Evolutionary conservation across 1,140 invertebrate genomes (phyloP), one percentile per base, ranked within the genome.

Genomic region (Bombus superbus): DNA sequence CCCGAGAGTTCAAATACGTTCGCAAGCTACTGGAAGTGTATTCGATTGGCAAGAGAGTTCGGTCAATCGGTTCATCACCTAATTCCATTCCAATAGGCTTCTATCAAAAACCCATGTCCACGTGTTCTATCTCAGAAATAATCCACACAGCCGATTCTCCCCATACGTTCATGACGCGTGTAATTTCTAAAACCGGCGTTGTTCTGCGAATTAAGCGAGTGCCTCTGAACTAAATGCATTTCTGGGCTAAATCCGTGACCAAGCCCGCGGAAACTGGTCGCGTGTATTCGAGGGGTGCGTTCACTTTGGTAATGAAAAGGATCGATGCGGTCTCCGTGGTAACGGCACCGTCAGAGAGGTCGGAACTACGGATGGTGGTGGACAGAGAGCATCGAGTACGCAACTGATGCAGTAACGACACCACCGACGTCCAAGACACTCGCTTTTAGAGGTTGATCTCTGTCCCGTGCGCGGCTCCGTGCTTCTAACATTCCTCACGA

Each of bases 281-380:
- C 44, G 42, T 35, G 40, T n/a, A 82, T 74, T 57, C 72, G 47
- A 32, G 79, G 64, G 66, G 66, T 69, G 72, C 53, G 22, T 81
- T 77, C 53, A 53, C 66, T 76, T 53, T 74, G 64, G 72, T 28
- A 74, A 81, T 83, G 87, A 90, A 78, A 74, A 80, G 82, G 89
- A 90, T 91, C 89, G 88, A 90, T 87, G 83, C 77, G 80, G 90
- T 89, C 76, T 69, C 85, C 82, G 66, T 92, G 88, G 79, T 85
- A 82, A 92, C 91, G 84, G 85, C 75, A 68, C 83, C 88, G 86
- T 88, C 89, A 85, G 88, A 90, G 88, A 90, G 88, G 79, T 75
- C 78, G 79, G 78, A 90, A 88, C 69, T 75, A 59, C 82, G 79
- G 89, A 90, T 90, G 89, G 89, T 90, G 89, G 82, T 90, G 86